These are phyloP conservation scores for Onchidella celtica DNA, from an alignment of 2,888 invertebrate species.

Conservation along the genomic window DNA sequence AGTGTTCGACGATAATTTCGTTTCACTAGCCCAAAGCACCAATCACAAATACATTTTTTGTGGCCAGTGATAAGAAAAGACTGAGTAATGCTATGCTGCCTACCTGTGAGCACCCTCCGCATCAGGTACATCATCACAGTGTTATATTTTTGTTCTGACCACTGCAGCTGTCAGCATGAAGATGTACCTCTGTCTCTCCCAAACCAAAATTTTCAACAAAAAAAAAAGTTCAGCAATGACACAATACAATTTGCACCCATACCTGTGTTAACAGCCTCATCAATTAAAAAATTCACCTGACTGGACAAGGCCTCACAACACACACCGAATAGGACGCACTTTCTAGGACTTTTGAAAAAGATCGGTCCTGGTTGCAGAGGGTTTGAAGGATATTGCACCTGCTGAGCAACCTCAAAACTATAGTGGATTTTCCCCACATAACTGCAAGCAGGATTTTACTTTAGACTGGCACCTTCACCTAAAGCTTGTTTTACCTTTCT, in stretches of 20 bases:
- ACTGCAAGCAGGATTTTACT: neutral
- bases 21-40: conserved; percentile 54
- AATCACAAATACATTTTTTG: conserved; percentile 52
- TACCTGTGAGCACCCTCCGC: conserved; percentile 7
- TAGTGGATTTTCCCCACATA: neutral
- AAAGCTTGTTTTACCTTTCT: neutral
- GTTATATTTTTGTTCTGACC: conserved; percentile 26
- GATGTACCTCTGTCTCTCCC: neutral
- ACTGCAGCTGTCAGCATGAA: conserved; percentile 42
- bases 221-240: too few relatives aligned
- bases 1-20: conserved; percentile 20
- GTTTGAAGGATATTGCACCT: conserved; percentile 6
- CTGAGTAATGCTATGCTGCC: conserved; percentile 16
- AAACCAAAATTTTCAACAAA: neutral
- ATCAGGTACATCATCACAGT: conserved; percentile 2
- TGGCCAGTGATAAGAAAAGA: conserved; percentile 49
- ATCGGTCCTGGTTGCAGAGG: conserved; percentile 10
- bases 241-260: conserved; percentile 11
- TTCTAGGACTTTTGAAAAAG: conserved; percentile 42
- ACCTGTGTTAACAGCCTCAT: neutral
- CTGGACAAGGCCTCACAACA: conserved; percentile 12
- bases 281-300: conserved; percentile 6
- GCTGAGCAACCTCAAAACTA: conserved; percentile 45
- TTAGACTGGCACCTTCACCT: neutral
- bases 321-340: conserved; percentile 28